phyloP scores from a whole-genome alignment of 30 jellyfish, hydroid and myxozoan genomes.

The Aurelia coerulea region DNA sequence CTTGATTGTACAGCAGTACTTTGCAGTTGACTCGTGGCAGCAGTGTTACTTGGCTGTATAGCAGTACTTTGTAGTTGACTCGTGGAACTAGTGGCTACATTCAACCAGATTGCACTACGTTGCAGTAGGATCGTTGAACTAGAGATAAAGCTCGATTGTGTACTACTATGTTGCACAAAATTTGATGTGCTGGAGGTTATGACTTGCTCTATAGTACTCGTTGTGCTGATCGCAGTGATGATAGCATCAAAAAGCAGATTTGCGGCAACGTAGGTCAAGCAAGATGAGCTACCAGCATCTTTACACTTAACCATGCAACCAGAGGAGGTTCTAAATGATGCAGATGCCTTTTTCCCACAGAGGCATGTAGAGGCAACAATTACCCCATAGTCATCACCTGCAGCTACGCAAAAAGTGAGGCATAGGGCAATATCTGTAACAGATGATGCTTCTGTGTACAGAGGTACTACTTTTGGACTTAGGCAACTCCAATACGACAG shows the following conservation, averaged over 20 bases:
- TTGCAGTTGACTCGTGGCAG: no score
- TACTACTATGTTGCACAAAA: no score
- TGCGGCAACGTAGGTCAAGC: not conserved
- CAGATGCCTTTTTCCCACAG: not conserved
- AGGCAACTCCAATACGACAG: not conserved
- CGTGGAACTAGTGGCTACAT: no score
- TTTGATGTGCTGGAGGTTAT: no score
- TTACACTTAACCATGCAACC: not conserved
- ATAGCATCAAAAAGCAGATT: not conserved
- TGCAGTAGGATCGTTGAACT: no score
- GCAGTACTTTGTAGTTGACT: no score
- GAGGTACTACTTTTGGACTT: conserved; percentile 1
- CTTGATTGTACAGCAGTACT: no score
- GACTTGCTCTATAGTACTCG: no score
- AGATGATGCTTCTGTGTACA: not conserved
- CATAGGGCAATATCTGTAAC: not conserved
- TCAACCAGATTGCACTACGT: no score
- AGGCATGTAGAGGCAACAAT: not conserved
- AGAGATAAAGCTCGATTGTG: no score
- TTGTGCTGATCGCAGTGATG: no score
- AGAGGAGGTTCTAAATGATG: not conserved
- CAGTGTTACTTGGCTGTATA: no score
- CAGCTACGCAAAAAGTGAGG: not conserved
- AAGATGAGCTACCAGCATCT: not conserved
- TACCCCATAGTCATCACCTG: not conserved